phyloP scores from a whole-genome alignment of 1,140 invertebrate species.

The Saccostrea cuccullata region DNA sequence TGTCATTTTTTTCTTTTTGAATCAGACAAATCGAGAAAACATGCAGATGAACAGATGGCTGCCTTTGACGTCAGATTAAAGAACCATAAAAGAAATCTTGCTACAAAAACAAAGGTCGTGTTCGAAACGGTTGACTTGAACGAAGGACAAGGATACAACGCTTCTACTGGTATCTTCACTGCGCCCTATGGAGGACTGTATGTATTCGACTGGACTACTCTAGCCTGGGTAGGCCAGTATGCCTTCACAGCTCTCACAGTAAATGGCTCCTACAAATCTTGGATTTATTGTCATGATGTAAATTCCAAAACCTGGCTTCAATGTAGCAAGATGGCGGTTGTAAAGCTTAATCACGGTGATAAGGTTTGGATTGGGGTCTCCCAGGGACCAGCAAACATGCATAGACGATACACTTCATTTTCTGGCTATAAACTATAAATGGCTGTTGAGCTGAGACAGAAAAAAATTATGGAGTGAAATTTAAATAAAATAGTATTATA shows the following conservation, averaged over 20 bases:
- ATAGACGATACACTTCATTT: background rate
- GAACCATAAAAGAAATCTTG: background rate
- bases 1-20: too few relatives aligned
- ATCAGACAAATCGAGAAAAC: too few relatives aligned
- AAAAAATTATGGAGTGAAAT: too few relatives aligned
- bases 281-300: background rate
- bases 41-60: background rate
- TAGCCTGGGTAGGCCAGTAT: background rate
- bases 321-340: background rate
- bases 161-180: background rate
- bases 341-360: background rate
- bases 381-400: background rate
- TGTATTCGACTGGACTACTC: background rate
- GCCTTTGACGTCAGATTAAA: background rate
- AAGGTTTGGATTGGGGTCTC: background rate
- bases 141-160: constrained; percentile 7
- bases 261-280: background rate
- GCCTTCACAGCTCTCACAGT: background rate
- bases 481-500: too few relatives aligned
- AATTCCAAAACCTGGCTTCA: background rate
- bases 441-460: background rate
- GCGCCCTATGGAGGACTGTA: background rate
- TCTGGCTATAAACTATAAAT: background rate
- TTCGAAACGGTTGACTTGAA: background rate
- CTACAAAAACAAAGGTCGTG: background rate